Evolutionary conservation across 2,797 vertebrate genomes (phyloP), one percentile per base, ranked within the genome.

Genomic region (Scarus forsteni): DNA sequence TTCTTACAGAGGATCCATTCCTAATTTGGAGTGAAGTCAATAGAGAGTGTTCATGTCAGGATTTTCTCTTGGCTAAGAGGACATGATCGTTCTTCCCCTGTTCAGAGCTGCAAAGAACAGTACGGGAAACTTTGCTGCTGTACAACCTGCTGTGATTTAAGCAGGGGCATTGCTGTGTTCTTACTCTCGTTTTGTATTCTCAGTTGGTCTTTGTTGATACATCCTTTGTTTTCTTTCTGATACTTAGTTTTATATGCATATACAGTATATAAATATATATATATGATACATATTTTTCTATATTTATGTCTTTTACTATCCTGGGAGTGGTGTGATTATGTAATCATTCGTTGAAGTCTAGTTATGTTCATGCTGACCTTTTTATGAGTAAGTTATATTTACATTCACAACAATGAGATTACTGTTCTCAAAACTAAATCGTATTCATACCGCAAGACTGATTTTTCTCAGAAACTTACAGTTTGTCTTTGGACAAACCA

Each of bases 61-160:
- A 89, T 90, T 82, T 76, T 92, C 80, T 93, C 83, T 90, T 86
- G 82, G 86, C 85, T 80, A 81, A 90, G 89, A 92, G 92, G 90
- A 93, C 89, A 93, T 89, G 90, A 93, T 91, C 87, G 90, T 92
- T 92, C 67, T 67, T 86, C 82, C 86, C 85, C 81, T 87, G 83
- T 90, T 86, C 84, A 86, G 73, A 83, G 88, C 85, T 89, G 87
- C 86, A 86, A 80, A 86, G 85, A 89, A 90, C 83, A 90, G 79
- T 75, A 69, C 10, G 85, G 85, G 88, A 81, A 83, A 89, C 89
- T 84, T 86, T 93, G 93, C 94, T 95, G 94, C 94, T 95, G 93
- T 92, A 90, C 79, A 82, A 92, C 91, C 90, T 89, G 88, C 91
- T 91, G 91, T 76, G 80, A 90, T 88, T 87, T 83, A 50, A 87